Conservation (phyloP, 2,888 invertebrate species). For the Ormyrus pomaceus region DNA sequence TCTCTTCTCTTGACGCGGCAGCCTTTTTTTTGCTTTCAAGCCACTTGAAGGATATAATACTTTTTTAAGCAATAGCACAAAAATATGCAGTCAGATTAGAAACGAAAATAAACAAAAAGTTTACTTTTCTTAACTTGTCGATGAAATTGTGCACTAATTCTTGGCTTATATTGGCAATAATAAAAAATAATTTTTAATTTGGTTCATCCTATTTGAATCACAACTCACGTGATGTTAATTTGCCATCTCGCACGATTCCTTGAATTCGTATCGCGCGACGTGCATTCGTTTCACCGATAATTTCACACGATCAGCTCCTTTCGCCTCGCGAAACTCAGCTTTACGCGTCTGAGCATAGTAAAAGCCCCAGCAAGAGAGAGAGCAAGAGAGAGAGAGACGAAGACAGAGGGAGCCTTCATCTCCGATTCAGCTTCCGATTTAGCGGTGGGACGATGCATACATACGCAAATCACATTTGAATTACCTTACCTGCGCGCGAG, state of each 20-base stretch:
- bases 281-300: slow-evolving; percentile 36
- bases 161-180: neutral
- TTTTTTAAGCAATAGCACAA: neutral
- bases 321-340: neutral
- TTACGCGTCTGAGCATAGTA: neutral
- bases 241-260: no score
- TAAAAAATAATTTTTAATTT: no score
- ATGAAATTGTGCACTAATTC: neutral
- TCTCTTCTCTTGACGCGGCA: neutral
- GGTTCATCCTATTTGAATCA: no score
- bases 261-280: no score
- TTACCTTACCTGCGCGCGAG: slow-evolving; percentile 52
- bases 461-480: slow-evolving; percentile 59
- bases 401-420: slow-evolving; percentile 45
- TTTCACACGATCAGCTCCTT: slow-evolving; percentile 47
- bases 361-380: slow-evolving; percentile 13
- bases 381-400: neutral
- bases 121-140: no score
- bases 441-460: slow-evolving; percentile 49
- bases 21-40: neutral
- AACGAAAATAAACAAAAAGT: no score
- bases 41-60: slow-evolving; percentile 6
- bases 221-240: no score
- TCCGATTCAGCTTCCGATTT: slow-evolving; percentile 57
- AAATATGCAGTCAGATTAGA: no score